Evolutionary conservation across 2,113 vertebrate genomes (phyloP).

Genomic region (Corythoichthys intestinalis): DNA sequence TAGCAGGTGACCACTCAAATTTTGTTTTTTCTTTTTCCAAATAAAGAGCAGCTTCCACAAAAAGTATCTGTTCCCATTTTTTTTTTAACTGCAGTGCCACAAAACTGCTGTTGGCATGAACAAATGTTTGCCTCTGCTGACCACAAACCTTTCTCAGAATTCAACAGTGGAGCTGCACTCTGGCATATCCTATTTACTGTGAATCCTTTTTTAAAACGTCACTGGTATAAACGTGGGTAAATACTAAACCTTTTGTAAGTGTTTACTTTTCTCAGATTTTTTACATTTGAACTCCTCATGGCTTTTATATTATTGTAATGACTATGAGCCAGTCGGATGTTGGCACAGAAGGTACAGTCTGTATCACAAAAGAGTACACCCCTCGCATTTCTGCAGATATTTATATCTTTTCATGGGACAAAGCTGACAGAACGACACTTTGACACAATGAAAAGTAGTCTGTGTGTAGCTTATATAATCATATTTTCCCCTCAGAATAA

Average conservation of each 20-base stretch:
- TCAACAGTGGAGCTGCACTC: neutral
- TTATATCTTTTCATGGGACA: too few relatives aligned
- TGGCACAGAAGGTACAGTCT: neutral
- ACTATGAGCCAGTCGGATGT: neutral
- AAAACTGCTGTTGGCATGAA: neutral
- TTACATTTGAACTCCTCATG: neutral
- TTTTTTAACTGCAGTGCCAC: neutral
- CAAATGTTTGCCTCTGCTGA: neutral
- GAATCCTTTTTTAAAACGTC: neutral
- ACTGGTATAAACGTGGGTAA: neutral
- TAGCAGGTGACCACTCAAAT: conserved; percentile 92
- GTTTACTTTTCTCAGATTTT: neutral
- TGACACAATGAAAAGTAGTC: too few relatives aligned
- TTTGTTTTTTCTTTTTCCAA: conserved; percentile 85
- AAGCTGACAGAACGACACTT: too few relatives aligned
- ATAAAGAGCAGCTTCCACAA: conserved; percentile 99
- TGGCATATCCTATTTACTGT: neutral
- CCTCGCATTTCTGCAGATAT: too few relatives aligned
- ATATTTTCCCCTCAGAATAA: too few relatives aligned
- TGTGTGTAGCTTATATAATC: too few relatives aligned
- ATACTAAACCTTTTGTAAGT: neutral
- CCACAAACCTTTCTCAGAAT: neutral
- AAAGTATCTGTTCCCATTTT: neutral
- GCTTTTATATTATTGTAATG: neutral
- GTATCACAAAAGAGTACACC: too few relatives aligned